phyloP scores from a whole-genome alignment of 2,797 vertebrate species.

The Sebastes paucispinis region DNA sequence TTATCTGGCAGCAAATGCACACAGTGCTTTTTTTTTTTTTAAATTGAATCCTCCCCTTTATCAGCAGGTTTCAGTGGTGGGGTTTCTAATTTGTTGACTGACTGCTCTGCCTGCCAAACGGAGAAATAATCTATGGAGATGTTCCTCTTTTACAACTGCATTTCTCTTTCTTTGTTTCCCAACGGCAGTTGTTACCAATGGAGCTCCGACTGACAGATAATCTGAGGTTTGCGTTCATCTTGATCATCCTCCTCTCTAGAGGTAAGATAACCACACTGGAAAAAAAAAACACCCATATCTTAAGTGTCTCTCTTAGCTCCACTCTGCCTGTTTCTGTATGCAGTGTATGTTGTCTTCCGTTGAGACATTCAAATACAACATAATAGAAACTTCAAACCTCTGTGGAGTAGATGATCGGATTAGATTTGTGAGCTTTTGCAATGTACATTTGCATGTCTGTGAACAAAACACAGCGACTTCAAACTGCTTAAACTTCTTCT shows the following conservation, averaged over 20 bases:
- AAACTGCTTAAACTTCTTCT: not conserved
- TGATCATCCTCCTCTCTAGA: constrained; percentile 24
- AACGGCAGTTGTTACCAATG: constrained; percentile 23
- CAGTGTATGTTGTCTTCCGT: not conserved
- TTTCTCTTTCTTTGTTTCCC: constrained; percentile 19
- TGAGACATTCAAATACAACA: not conserved
- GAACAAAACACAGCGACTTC: not conserved
- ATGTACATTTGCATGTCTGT: not conserved
- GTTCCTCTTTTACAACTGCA: constrained; percentile 19
- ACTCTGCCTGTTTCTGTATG: not conserved
- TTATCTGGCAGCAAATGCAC: not conserved
- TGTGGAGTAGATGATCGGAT: not conserved
- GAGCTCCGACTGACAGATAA: not conserved
- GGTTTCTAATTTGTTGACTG: not conserved
- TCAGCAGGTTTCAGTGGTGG: not conserved
- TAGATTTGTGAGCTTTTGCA: not conserved
- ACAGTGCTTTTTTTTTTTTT: not conserved
- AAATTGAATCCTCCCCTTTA: not conserved
- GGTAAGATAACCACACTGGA: constrained; percentile 31
- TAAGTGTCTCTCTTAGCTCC: not conserved
- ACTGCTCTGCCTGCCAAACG: not conserved
- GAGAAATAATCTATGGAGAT: not conserved
- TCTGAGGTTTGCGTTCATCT: constrained; percentile 27
- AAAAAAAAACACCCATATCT: not conserved
- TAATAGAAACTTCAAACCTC: not conserved